Base-by-base conservation (phyloP, 2,113 vertebrate genomes). In the Takifugu flavidus region DNA sequence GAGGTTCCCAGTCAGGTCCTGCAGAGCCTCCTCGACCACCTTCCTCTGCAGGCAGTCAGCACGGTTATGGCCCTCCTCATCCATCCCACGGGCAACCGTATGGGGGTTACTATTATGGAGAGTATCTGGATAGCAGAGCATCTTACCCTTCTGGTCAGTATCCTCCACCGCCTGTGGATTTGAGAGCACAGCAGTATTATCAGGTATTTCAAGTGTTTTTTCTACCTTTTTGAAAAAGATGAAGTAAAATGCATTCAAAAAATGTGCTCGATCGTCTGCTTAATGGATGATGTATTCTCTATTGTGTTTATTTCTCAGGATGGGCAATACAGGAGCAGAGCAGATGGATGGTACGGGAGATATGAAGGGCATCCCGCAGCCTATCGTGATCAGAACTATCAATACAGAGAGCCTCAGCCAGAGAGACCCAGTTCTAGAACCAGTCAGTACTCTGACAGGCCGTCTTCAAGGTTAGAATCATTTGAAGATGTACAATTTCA, bases 371-470 rank as follows among this genome's bases (percentile, higher is more conserved):
- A 76, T 61, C 27, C 88, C 1, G 4, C 76, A 0, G 78, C 83
- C 1, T 95, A 93, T 13, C 2, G 78, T 11, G 94, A 98, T 45
- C 62, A 85, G 0, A 89, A 65, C 67, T 93, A 93, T 43, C 92
- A 83, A 27, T 91, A 91, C 26, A 46, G 88, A 0, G 96, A 98
- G 39, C 91, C 88, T 47, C 89, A 92, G 15, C 92, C 94, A 0
- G 91, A 92, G 2, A 80, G 91, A 56, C 92, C 92, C 52, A 98
- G 92, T 72, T 98, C 97, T 29, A 91, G 95, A 77, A 72, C 93
- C 0, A 98, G 96, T 51, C 97, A 96, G 81, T 94, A 93, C 85
- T 99, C 97, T 0, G 96, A 98, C 74, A 89, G 93, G 26, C 93
- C 95, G 0, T 3, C 90, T 11, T 94, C 95, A 61, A 94, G 96